Percentiles rank a stretch among this genome's conserved stretches.
phyloP scores from a whole-genome alignment of 2,797 vertebrate species.

The Buphagus erythrorhynchus region DNA sequence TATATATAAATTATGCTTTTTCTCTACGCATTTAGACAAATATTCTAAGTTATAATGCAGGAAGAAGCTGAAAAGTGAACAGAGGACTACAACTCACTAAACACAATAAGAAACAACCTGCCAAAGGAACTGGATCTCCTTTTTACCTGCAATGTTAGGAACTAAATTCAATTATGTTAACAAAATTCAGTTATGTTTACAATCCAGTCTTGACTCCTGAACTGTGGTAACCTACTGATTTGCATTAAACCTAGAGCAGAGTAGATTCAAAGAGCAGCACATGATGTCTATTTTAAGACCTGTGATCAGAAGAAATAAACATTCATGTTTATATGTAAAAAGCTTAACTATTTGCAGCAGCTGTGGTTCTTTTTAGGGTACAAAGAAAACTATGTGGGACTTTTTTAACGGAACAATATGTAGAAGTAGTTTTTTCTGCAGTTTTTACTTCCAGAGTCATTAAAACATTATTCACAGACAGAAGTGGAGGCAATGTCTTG shows the following conservation, averaged over 20 bases:
- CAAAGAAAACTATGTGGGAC: neutral
- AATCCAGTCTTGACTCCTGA: neutral
- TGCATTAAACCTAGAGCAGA: neutral
- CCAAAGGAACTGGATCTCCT: neutral
- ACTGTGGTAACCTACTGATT: neutral
- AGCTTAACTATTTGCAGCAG: constrained; percentile 4
- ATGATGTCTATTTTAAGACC: constrained; percentile 61
- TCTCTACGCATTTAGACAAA: neutral
- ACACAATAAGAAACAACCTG: neutral
- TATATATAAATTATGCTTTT: neutral
- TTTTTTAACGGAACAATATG: neutral
- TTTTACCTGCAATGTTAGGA: neutral
- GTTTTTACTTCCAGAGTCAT: neutral
- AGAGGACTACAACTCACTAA: neutral
- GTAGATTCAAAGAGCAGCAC: constrained; percentile 14
- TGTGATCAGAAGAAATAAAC: constrained; percentile 49
- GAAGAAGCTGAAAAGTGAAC: neutral
- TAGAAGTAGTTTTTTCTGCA: neutral
- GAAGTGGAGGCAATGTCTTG: neutral
- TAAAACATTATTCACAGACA: neutral
- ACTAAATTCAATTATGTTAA: neutral
- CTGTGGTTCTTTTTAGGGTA: neutral
- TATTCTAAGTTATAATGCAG: neutral
- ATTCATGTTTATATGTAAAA: constrained; percentile 32
- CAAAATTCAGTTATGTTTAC: neutral